Conservation (phyloP, 2,113 vertebrate genomes). For the Calcarius ornatus region DNA sequence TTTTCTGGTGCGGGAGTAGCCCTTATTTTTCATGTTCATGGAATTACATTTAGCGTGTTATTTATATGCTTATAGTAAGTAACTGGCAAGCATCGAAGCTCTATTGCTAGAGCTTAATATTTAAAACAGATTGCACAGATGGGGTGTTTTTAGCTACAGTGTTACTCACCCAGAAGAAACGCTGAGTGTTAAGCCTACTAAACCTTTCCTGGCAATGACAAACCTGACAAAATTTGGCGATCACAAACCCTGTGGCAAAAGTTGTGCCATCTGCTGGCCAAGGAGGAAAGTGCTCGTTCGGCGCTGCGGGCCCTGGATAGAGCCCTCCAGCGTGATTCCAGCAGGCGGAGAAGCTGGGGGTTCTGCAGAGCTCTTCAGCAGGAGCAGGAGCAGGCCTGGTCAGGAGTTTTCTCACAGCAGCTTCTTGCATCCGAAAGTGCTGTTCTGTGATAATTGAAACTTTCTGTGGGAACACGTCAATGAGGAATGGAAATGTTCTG, state of each 20-base stretch:
- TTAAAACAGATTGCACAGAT: background rate
- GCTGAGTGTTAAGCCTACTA: background rate
- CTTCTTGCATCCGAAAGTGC: background rate
- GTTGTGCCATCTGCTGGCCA: constrained; percentile 25
- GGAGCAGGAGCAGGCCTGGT: background rate
- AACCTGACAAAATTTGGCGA: background rate
- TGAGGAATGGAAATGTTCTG: background rate
- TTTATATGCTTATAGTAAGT: background rate
- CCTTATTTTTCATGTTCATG: background rate
- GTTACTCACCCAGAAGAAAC: background rate
- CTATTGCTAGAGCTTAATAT: background rate
- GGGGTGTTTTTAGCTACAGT: background rate
- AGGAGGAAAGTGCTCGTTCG: background rate
- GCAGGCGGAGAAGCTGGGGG: background rate
- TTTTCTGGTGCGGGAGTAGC: background rate
- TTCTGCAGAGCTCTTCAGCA: background rate
- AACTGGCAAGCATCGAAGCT: background rate
- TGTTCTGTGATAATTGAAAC: background rate
- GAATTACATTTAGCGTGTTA: background rate
- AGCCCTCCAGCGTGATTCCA: accelerated
- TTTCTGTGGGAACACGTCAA: background rate
- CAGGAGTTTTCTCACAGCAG: background rate
- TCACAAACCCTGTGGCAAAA: background rate
- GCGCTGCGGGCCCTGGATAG: accelerated
- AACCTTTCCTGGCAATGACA: background rate